These are phyloP conservation scores for Nothoprocta pentlandii DNA, from an alignment of 2,113 vertebrate species.

Conservation along the genomic window DNA sequence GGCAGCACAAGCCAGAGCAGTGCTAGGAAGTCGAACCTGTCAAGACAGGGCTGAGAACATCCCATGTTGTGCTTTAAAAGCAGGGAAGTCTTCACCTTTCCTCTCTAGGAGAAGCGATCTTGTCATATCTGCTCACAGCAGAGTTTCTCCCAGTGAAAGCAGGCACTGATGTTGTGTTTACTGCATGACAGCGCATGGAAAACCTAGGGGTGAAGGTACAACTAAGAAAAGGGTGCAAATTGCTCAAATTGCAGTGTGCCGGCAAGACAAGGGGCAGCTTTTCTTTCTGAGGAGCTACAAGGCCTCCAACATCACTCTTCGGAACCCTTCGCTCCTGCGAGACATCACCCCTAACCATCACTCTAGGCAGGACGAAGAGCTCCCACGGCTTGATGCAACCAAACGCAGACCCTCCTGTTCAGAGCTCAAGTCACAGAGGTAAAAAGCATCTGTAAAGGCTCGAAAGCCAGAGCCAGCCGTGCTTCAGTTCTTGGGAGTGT, in stretches of 20 bases:
- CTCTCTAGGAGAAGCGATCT: not conserved
- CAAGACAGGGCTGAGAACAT: not conserved
- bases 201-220: not conserved
- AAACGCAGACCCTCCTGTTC: too few relatives aligned
- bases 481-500: not conserved
- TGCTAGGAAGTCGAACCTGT: not conserved
- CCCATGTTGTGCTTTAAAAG: not conserved
- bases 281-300: not conserved
- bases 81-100: not conserved
- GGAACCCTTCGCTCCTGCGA: not conserved
- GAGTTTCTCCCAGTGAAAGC: not conserved
- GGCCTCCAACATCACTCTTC: not conserved
- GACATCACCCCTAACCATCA: not conserved
- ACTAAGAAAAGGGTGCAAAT: too few relatives aligned
- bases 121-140: not conserved
- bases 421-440: fast-evolving
- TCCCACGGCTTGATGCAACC: not conserved
- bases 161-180: not conserved
- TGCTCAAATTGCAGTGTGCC: fast-evolving
- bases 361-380: not conserved
- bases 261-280: not conserved
- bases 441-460: not conserved
- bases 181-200: fast-evolving
- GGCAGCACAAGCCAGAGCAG: not conserved
- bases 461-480: not conserved